Conservation (phyloP, 1,140 invertebrate genomes). For the Drosophila tsacasi region DNA sequence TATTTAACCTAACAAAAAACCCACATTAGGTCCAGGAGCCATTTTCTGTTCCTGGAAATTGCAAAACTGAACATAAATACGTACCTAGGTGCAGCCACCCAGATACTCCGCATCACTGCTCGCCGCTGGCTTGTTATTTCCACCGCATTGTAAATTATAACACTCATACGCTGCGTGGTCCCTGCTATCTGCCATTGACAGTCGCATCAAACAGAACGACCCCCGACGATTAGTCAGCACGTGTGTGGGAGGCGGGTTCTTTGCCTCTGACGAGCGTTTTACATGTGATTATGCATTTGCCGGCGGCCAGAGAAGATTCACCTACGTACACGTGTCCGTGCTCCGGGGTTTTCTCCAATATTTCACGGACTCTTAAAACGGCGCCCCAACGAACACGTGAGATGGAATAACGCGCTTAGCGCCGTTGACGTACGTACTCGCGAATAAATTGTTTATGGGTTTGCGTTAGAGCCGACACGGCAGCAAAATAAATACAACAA, state of each 20-base stretch:
- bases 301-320: constrained; percentile 12
- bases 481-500: constrained; percentile 17
- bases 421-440: constrained; percentile 35
- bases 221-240: constrained; percentile 39
- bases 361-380: constrained; percentile 10
- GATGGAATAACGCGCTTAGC: constrained; percentile 46
- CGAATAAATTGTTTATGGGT: constrained; percentile 38
- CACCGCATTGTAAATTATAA: constrained; percentile 34
- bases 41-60: not conserved
- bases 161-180: constrained; percentile 44
- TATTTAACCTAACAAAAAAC: not conserved
- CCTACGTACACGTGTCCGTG: constrained; percentile 27
- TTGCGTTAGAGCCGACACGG: constrained; percentile 26
- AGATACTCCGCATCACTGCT: constrained; percentile 18
- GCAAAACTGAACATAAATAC: not conserved
- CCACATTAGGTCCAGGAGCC: not conserved
- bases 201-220: constrained; percentile 31
- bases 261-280: constrained; percentile 40
- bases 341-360: not conserved
- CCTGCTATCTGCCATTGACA: constrained; percentile 48
- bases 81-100: constrained; percentile 7
- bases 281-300: constrained; percentile 65
- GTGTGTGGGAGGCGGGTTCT: constrained; percentile 17
- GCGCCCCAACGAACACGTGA: constrained; percentile 29
- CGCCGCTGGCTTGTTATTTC: constrained; percentile 21